phyloP scores from a whole-genome alignment of 2,888 invertebrate species.

The Cinara cedri region DNA sequence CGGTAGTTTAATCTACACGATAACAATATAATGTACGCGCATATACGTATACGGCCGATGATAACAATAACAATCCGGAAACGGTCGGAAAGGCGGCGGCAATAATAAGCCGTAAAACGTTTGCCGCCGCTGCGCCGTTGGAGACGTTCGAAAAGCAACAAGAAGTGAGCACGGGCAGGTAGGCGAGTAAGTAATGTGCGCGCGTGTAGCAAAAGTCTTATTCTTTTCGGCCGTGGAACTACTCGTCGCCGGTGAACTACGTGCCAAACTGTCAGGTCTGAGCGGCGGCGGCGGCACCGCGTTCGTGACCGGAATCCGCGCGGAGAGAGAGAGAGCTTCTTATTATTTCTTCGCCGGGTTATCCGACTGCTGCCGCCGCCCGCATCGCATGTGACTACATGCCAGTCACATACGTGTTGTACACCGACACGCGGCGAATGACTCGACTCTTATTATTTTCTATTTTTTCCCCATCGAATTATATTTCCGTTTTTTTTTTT shows the following conservation, averaged over 20 bases:
- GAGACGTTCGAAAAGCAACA: background rate
- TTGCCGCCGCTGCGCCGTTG: background rate
- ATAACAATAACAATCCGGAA: slow-evolving; percentile 20
- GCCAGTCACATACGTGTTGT: slow-evolving; percentile 33
- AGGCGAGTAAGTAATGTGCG: no score
- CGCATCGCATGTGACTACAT: no score
- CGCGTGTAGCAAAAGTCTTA: background rate
- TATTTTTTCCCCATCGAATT: slow-evolving; percentile 11
- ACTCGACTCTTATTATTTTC: slow-evolving; percentile 14
- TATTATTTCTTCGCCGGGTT: background rate
- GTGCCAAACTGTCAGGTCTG: background rate
- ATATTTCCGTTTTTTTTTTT: no score
- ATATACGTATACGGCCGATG: no score
- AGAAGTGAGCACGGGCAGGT: no score
- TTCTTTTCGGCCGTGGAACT: background rate
- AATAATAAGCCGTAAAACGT: slow-evolving; percentile 20
- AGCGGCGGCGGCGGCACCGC: background rate
- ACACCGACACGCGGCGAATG: background rate
- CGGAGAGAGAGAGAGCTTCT: no score
- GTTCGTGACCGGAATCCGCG: slow-evolving; percentile 42
- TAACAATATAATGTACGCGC: no score
- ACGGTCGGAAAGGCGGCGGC: no score
- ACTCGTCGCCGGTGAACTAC: no score
- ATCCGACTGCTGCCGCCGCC: background rate
- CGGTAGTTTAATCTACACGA: no score